phyloP scores from a whole-genome alignment of 2,888 invertebrate species.

The Trichacis sp. region DNA sequence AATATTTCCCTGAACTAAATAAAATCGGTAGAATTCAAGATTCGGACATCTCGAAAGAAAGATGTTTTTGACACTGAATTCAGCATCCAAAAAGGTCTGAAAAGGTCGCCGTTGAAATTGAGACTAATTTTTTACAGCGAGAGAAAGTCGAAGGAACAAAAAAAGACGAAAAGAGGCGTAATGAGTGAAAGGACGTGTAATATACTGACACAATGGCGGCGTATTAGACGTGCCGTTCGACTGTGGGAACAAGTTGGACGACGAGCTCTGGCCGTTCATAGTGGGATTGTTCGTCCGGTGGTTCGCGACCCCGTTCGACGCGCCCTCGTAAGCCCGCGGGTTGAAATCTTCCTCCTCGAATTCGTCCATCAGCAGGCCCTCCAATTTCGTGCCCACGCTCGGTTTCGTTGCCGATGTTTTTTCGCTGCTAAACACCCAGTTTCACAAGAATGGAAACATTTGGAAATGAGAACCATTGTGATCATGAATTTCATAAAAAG shows the following conservation, averaged over 20 bases:
- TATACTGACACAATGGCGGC: conserved; percentile 78
- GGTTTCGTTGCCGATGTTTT: conserved; percentile 70
- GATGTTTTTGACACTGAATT: too few relatives aligned
- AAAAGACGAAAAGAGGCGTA: not conserved
- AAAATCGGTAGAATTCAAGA: too few relatives aligned
- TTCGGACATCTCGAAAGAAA: too few relatives aligned
- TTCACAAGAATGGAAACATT: too few relatives aligned
- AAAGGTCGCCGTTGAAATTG: too few relatives aligned
- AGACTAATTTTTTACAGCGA: too few relatives aligned
- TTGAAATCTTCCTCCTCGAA: conserved; percentile 86
- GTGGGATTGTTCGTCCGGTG: conserved; percentile 57
- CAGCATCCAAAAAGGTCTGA: too few relatives aligned
- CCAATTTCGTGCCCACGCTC: conserved; percentile 82
- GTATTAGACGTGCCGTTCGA: conserved; percentile 69
- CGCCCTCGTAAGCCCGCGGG: conserved; percentile 85
- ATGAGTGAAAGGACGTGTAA: not conserved
- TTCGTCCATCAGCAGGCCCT: conserved; percentile 82
- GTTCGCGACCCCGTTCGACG: conserved; percentile 64
- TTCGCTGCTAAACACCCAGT: conserved; percentile 47
- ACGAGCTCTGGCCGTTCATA: conserved; percentile 65
- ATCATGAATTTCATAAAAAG: too few relatives aligned
- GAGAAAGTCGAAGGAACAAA: too few relatives aligned
- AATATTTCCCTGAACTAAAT: too few relatives aligned
- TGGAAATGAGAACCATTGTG: too few relatives aligned
- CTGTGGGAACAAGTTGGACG: conserved; percentile 69